Base-by-base conservation (phyloP, 2,797 vertebrate species). In the Enoplosus armatus region DNA sequence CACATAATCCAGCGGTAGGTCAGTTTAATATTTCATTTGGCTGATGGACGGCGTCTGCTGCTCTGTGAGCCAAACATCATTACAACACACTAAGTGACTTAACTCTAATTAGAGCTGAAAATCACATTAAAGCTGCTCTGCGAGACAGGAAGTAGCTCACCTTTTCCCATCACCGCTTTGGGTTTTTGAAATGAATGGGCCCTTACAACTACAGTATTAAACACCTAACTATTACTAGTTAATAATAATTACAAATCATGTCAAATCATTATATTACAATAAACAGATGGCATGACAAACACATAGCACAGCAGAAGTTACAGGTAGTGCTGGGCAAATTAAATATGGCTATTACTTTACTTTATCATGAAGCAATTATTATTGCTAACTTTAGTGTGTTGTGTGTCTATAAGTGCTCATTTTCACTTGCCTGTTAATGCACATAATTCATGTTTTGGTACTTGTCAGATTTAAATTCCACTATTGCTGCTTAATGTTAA, bases 81-180 rank as follows among this genome's bases (percentile, higher is more conserved):
- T 90, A 92, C 86, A 70, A 92, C 85, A 77, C 87, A 90, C 88
- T 92, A 92, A 92, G 87, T 91, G 91, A 88, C 88, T 92, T 92
- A 89, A 92, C 89, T 90, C 87, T 87, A 92, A 93, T 92, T 92
- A 92, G 90, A 93, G 91, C 88, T 90, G 90, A 93, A 90, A 92
- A 93, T 93, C 86, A 79, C 77, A 90, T 92, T 92, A 93, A 83
- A 82, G 85, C 80, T 80, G 81, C 85, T 88, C 85, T 41, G 84
- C 61, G 87, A 85, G 87, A 86, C 82, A 90, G 88, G 85, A 91
- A 84, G 80, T 43, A 14, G 77, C 79, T 82, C 81, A 79, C 80
- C 77, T 74, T 80, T 82, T 58, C 55, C 72, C 62, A 61, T 24
- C 45, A 41, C 60, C 22, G 56, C 3, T 66, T 62, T 48, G 47